A percentile compares a stretch with the other conserved stretches of the same genome.
These are phyloP conservation scores for Echinometra lucunter DNA, from an alignment of 53 echinoderm and acorn worm genomes.

Conservation along the genomic window DNA sequence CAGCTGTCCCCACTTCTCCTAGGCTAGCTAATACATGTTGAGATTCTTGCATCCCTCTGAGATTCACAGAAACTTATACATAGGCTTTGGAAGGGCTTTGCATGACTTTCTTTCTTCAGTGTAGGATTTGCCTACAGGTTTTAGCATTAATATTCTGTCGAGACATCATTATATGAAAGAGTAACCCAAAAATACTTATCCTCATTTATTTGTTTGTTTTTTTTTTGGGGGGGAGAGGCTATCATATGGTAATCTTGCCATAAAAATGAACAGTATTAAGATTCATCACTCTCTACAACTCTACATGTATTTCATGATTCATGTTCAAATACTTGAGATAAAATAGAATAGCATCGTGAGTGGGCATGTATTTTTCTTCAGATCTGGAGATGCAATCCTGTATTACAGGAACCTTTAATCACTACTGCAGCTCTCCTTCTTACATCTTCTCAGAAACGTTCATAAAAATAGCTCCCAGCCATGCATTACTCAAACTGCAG, in stretches of 20 bases:
- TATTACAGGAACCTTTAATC: not conserved
- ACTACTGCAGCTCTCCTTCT: not conserved
- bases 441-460: slow-evolving; percentile 13
- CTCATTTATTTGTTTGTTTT: not conserved
- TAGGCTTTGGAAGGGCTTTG: not conserved
- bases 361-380: not conserved
- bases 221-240: not conserved
- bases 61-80: not conserved
- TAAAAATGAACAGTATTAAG: not conserved
- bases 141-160: not conserved
- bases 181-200: no score
- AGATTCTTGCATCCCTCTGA: not conserved
- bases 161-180: not conserved
- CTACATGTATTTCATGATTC: not conserved
- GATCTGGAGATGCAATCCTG: not conserved
- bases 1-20: slow-evolving; percentile 39
- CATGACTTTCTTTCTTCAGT: not conserved
- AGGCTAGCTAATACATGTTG: not conserved
- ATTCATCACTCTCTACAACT: not conserved
- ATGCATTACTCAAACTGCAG: slow-evolving; percentile 15
- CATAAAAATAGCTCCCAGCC: slow-evolving; percentile 30
- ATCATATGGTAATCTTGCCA: not conserved
- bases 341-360: not conserved
- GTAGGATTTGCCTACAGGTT: not conserved
- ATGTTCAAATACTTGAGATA: not conserved